A percentile compares a stretch with the other conserved stretches of the same genome.
Conservation (phyloP, 1,140 invertebrate genomes). For the Cydia strobilella region DNA sequence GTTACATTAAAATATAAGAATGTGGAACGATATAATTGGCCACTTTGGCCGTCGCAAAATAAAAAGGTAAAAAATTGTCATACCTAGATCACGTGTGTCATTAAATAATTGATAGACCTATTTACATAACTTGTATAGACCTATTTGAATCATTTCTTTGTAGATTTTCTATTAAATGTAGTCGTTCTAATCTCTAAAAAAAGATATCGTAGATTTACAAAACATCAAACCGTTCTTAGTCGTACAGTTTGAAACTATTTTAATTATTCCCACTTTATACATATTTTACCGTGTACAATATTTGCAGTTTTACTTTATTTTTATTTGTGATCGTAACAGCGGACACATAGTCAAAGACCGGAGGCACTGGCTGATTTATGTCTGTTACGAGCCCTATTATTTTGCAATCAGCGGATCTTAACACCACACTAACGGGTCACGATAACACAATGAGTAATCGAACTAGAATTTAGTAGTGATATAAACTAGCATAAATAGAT, state of each 20-base stretch:
- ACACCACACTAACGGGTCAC: constrained; percentile 42
- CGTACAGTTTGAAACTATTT: constrained; percentile 28
- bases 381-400: constrained; percentile 48
- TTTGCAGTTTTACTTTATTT: background rate
- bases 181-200: too few relatives aligned
- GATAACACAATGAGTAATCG: constrained; percentile 32
- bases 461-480: constrained; percentile 15
- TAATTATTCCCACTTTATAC: background rate
- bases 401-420: constrained; percentile 58
- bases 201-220: too few relatives aligned
- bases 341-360: constrained; percentile 42
- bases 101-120: too few relatives aligned
- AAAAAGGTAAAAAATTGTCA: too few relatives aligned
- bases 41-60: too few relatives aligned
- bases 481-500: constrained; percentile 2
- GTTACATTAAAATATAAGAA: too few relatives aligned
- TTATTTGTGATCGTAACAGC: constrained; percentile 19
- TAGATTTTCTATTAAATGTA: too few relatives aligned
- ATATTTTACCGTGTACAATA: constrained; percentile 1
- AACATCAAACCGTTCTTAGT: too few relatives aligned
- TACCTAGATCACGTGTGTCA: too few relatives aligned
- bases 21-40: too few relatives aligned
- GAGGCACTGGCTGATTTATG: constrained; percentile 56
- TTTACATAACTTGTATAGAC: too few relatives aligned
- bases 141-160: too few relatives aligned